Percentiles rank a stretch among this genome's conserved stretches.
These are phyloP conservation scores for Oncorhynchus kisutch DNA, from an alignment of 2,113 vertebrate genomes.

Conservation along the genomic window DNA sequence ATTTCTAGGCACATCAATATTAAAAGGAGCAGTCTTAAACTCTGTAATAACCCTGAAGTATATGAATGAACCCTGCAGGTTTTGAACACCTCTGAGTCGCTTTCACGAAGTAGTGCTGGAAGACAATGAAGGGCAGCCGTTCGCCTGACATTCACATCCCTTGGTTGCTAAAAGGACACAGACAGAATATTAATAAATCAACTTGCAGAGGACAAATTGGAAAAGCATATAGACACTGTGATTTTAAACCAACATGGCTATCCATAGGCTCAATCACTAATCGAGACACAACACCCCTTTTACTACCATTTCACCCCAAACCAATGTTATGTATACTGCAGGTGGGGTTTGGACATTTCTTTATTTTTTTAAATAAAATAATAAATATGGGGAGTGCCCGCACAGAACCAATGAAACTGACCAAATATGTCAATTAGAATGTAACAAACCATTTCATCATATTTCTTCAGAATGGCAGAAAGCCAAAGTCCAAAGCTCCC, in stretches of 20 bases:
- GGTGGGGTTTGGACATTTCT: too few species aligned
- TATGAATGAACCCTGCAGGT: background rate
- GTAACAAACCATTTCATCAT: background rate
- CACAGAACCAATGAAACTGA: background rate
- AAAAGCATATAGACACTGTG: too few species aligned
- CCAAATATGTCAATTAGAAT: background rate
- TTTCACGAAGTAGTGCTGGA: background rate
- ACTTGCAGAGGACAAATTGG: background rate
- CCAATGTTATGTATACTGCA: too few species aligned
- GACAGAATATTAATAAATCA: background rate
- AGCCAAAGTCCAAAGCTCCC: background rate
- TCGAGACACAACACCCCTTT: too few species aligned
- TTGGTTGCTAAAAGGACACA: background rate
- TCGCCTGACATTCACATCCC: background rate
- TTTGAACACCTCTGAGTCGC: slow-evolving; percentile 2
- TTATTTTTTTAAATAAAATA: too few species aligned
- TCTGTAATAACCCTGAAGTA: background rate
- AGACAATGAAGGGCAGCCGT: background rate
- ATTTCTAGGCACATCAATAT: too few species aligned
- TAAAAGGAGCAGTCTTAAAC: too few species aligned
- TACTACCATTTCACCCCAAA: too few species aligned
- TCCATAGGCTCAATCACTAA: too few species aligned
- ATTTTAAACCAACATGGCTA: too few species aligned
- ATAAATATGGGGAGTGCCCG: background rate
- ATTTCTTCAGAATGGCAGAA: background rate